Percentiles rank a stretch among this genome's conserved stretches.
phyloP scores from a whole-genome alignment of 2,888 invertebrate species.

The Dicyrtoma fusca region DNA sequence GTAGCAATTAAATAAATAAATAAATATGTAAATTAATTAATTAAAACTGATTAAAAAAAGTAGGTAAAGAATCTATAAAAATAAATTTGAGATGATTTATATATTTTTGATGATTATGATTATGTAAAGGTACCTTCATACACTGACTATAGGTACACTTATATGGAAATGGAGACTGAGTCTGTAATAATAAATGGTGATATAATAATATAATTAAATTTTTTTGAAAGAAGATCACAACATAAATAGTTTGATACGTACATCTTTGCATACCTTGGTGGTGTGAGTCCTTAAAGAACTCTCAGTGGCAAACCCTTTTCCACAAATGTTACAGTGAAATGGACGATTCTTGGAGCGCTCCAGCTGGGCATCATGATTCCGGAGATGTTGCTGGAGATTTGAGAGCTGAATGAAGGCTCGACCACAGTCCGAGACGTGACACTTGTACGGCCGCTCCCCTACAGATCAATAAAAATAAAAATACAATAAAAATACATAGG shows the following conservation, averaged over 20 bases:
- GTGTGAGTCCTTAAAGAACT: constrained; percentile 93
- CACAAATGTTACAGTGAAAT: constrained; percentile 94
- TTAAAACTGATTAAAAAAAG: no score
- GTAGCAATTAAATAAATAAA: no score
- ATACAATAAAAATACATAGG: background rate
- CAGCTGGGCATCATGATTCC: constrained; percentile 95
- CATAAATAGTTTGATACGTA: constrained; percentile 48
- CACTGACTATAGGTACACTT: no score
- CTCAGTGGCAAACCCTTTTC: constrained; percentile 95
- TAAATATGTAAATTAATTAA: no score
- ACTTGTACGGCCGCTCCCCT: constrained; percentile 97
- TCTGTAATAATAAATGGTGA: no score
- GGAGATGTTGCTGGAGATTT: constrained; percentile 91
- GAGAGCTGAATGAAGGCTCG: constrained; percentile 95
- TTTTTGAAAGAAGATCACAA: constrained; percentile 34
- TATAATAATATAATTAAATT: constrained; percentile 8
- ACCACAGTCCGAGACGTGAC: constrained; percentile 93
- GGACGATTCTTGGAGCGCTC: constrained; percentile 93
- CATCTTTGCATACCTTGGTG: constrained; percentile 76
- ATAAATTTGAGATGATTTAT: no score
- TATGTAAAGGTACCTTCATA: no score
- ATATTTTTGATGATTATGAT: no score
- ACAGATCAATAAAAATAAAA: constrained; percentile 55
- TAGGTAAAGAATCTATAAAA: no score
- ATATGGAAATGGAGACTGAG: no score